A percentile compares a stretch with the other conserved stretches of the same genome.
Conservation (phyloP, 2,888 invertebrate genomes). For the Kuschelorhynchus macadamiae region DNA sequence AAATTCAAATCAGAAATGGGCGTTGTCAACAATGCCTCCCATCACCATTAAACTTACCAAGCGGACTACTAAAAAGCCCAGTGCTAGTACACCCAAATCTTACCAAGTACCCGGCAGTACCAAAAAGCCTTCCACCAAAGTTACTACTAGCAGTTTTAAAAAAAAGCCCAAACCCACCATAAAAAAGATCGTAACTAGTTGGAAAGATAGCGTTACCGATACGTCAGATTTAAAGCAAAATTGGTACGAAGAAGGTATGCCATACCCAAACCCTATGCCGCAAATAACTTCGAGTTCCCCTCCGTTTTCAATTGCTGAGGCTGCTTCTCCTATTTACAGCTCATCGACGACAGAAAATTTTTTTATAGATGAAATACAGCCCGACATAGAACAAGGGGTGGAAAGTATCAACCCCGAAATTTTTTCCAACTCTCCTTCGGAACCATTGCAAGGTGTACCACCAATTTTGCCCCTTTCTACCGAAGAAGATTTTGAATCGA, state of each 20-base stretch:
- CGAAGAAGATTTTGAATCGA: conserved; percentile 42
- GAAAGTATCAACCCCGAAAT: conserved; percentile 37
- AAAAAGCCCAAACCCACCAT: conserved; percentile 59
- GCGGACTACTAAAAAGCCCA: conserved; percentile 41
- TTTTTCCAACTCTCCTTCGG: conserved; percentile 39
- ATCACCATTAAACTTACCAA: conserved; percentile 43
- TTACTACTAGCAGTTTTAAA: conserved; percentile 9
- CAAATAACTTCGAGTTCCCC: conserved; percentile 65
- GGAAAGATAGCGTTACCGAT: conserved; percentile 65
- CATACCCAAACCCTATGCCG: conserved; percentile 61
- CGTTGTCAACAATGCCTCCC: conserved; percentile 31
- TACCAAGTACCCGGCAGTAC: conserved; percentile 1
- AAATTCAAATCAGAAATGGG: conserved; percentile 15
- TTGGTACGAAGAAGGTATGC: conserved; percentile 65
- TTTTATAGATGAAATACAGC: conserved; percentile 26
- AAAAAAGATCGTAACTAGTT: conserved; percentile 70
- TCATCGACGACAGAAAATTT: conserved; percentile 31
- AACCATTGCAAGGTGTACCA: conserved; percentile 45
- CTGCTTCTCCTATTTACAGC: conserved; percentile 27
- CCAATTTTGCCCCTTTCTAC: conserved; percentile 31
- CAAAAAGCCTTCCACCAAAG: conserved; percentile 22
- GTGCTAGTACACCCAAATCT: conserved; percentile 8
- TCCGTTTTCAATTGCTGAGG: conserved; percentile 57
- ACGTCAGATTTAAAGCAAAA: conserved; percentile 68
- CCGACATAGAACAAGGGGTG: conserved; percentile 11